Conservation (phyloP, 2,797 vertebrate genomes). For the Coregonus ussuriensis region DNA sequence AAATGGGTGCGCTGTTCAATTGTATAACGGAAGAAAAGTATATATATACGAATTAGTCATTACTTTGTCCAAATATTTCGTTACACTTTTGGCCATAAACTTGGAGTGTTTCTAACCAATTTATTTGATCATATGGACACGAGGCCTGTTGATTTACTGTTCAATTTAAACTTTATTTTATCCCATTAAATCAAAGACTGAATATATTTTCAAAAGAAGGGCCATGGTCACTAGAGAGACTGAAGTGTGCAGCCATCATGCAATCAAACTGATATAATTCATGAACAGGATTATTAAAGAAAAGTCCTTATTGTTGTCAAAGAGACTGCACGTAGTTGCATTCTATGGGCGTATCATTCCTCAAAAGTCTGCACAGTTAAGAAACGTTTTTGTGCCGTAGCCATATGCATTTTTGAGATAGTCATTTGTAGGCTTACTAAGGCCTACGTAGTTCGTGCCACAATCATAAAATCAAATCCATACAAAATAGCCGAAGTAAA, state of each 20-base stretch:
- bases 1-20: background rate
- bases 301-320: background rate
- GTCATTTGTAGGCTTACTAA: too few relatives aligned
- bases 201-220: background rate
- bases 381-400: background rate
- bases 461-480: background rate
- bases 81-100: too few relatives aligned
- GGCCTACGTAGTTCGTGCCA: background rate
- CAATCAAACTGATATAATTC: background rate
- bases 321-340: background rate
- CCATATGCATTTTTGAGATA: too few relatives aligned
- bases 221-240: background rate
- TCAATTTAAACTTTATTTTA: background rate
- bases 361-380: background rate
- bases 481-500: too few relatives aligned
- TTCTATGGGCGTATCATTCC: background rate
- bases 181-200: background rate
- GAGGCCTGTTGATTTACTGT: background rate
- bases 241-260: background rate
- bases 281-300: background rate
- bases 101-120: background rate
- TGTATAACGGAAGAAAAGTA: background rate
- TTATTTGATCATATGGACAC: background rate
- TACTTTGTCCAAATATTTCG: too few relatives aligned
- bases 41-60: too few relatives aligned